Percentiles rank a stretch among this genome's conserved stretches.
Conservation (phyloP, 2,797 vertebrate species). For the Crocidura indochinensis region DNA sequence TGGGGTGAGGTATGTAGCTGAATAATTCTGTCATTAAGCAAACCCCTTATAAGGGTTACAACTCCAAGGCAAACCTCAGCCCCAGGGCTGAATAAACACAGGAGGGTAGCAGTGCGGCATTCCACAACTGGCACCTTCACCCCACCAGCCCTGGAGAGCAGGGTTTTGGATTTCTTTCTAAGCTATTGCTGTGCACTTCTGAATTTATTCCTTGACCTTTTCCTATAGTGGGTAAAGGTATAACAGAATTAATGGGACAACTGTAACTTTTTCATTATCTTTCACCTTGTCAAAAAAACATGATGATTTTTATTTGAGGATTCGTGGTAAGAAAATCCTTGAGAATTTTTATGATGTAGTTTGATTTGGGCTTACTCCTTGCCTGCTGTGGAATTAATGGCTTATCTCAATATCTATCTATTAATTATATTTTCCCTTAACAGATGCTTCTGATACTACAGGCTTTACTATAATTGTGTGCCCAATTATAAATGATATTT, state of each 20-base stretch:
- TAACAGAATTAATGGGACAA: constrained; percentile 47
- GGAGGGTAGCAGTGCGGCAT: constrained; percentile 25
- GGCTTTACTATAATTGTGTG: too few species aligned
- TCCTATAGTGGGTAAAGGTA: constrained; percentile 34
- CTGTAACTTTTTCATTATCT: background rate
- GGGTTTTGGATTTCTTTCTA: constrained; percentile 52
- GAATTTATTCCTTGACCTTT: background rate
- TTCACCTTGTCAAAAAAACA: constrained; percentile 11
- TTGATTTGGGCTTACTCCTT: background rate
- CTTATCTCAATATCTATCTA: background rate
- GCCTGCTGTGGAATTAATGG: background rate
- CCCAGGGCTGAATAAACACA: constrained; percentile 71
- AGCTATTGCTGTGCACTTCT: background rate
- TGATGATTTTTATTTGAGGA: background rate
- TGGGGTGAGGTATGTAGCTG: constrained; percentile 87
- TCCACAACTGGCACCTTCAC: constrained; percentile 57
- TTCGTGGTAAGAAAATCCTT: background rate
- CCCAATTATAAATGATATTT: too few species aligned
- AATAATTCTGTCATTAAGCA: constrained; percentile 87
- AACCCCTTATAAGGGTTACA: constrained; percentile 87
- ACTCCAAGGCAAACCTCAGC: constrained; percentile 77
- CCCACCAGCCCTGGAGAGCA: background rate
- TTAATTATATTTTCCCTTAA: too few species aligned
- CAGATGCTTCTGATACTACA: too few species aligned
- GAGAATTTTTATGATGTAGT: background rate